These are phyloP conservation scores for Bombus confusus DNA, from an alignment of 1,140 invertebrate genomes.

Conservation along the genomic window DNA sequence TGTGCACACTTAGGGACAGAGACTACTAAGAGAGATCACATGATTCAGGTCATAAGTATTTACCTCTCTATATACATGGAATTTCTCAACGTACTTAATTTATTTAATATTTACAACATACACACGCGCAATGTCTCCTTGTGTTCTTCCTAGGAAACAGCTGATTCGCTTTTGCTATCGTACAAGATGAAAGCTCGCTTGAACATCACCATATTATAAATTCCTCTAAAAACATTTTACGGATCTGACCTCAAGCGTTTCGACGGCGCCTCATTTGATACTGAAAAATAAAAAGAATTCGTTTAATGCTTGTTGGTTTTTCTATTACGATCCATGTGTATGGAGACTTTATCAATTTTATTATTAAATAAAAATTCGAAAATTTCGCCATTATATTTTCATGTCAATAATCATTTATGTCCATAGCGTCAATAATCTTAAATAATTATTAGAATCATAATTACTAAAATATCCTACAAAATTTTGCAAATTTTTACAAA, in stretches of 20 bases:
- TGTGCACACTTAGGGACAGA: neutral
- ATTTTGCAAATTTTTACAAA: neutral
- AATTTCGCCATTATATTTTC: neutral
- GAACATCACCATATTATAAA: neutral
- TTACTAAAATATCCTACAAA: neutral
- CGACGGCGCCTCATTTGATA: neutral
- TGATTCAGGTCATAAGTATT: conserved; percentile 47
- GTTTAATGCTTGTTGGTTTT: neutral
- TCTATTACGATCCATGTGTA: neutral
- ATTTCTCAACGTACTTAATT: conserved; percentile 63
- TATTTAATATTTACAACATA: conserved; percentile 67
- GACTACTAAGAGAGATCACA: neutral
- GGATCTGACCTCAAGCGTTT: neutral
- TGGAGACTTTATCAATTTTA: neutral
- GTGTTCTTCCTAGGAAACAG: conserved; percentile 1
- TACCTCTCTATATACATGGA: conserved; percentile 55
- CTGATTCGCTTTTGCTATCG: neutral
- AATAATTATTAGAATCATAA: no score
- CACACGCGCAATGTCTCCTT: conserved; percentile 47
- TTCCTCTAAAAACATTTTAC: conserved; percentile 1
- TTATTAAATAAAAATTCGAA: neutral
- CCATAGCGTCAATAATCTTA: no score
- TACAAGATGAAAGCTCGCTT: neutral
- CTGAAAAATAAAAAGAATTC: conserved; percentile 30
- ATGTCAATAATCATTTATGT: neutral